A percentile compares a stretch with the other conserved stretches of the same genome.
Conservation (phyloP, 2,797 vertebrate species). For the Streptopelia turtur region DNA sequence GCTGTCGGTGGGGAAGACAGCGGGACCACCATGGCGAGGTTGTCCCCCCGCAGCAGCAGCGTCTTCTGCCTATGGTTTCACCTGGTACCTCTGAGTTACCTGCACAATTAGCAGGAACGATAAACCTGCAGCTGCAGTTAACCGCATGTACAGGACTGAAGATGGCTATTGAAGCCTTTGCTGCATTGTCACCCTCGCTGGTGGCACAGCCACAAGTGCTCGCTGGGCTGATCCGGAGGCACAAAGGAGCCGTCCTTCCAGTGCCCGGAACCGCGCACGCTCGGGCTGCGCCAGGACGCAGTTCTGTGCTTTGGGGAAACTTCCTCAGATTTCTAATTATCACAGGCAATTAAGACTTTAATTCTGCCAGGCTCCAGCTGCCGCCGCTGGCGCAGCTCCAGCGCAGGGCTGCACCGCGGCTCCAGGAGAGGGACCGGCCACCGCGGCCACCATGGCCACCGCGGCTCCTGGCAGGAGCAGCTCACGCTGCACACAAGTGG, state of each 20-base stretch:
- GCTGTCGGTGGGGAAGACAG: not conserved
- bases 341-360: slow-evolving; percentile 60
- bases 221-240: not conserved
- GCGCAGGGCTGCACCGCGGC: not conserved
- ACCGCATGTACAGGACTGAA: not conserved
- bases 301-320: not conserved
- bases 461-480: not conserved
- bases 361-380: slow-evolving; percentile 61
- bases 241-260: not conserved
- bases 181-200: not conserved
- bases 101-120: not conserved
- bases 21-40: not conserved
- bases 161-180: not conserved
- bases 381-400: not conserved
- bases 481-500: accelerated
- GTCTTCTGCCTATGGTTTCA: not conserved
- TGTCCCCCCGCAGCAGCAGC: not conserved
- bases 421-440: not conserved
- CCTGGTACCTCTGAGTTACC: not conserved
- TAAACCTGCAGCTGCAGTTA: not conserved
- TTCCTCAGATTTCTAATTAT: slow-evolving; percentile 62
- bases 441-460: accelerated
- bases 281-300: not conserved
- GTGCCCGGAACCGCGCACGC: accelerated
- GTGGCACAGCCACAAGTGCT: accelerated